Base-by-base conservation (phyloP, 2,797 vertebrate genomes). In the Bradypodion ventrale region DNA sequence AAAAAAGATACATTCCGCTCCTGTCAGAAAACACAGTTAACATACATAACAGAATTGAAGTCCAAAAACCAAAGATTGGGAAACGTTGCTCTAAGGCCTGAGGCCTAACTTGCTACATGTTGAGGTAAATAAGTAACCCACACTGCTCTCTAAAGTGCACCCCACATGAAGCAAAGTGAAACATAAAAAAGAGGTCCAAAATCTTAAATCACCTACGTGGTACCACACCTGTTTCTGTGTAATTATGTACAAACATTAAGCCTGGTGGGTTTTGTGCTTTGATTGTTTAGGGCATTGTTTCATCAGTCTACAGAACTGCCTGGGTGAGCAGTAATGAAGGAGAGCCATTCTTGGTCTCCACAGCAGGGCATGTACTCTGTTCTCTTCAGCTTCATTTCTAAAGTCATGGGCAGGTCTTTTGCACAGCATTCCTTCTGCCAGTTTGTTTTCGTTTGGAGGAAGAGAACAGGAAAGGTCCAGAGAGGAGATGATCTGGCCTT, bases 401-500 rank as follows among this genome's bases (percentile, higher is more conserved):
- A 66, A 83, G 6, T 4, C 2, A 0, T 0, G 81, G 66, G 74
- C 32, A 52, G 40, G 70, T 44, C 85, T 73, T 85, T 85, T 59
- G 78, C 63, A 10, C 2, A 1, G 60, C 89, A 52, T 82, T 85
- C 65, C 49, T 89, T 89, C 79, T 62, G 19, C 63, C 78, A 76
- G 7, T 90, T 89, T 89, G 84, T 86, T 92, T 92, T 88, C 76
- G 46, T 84, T 92, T 49, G 52, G 78, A 10, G 42, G 49, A 75
- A 80, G 60, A 52, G 59, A 81, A 7, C 80, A 88, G 84, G 83
- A 86, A 82, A 87, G 78, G 69, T 88, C 37, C 25, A 79, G 46
- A 68, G 81, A 85, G 90, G 88, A 52, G 63, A 72, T 29, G 42
- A 46, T 46, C 90, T 62, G 12, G 29, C 44, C 1, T 72, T 93